Conservation (phyloP, 2,888 invertebrate genomes). For the Chrysotoxum bicinctum region DNA sequence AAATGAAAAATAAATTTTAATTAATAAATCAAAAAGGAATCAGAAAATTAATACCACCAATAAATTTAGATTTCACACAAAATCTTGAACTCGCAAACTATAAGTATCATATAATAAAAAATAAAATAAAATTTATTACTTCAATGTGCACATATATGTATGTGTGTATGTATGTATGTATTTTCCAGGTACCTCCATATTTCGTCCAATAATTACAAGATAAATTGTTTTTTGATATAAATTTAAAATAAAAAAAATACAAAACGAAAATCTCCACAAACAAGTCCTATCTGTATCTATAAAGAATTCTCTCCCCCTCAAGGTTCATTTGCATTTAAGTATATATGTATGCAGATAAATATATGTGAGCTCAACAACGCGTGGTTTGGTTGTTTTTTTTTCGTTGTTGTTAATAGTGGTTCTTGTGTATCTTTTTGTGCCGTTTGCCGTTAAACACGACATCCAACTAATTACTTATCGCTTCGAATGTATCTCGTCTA, state of each 20-base stretch:
- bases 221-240: slow-evolving; percentile 67
- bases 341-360: neutral
- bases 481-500: slow-evolving; percentile 71
- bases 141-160: slow-evolving; percentile 22
- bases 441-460: slow-evolving; percentile 69
- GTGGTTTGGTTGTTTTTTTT: neutral
- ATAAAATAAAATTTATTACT: slow-evolving; percentile 38
- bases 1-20: slow-evolving; percentile 39
- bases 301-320: slow-evolving; percentile 70
- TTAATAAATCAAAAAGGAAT: slow-evolving; percentile 28
- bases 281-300: slow-evolving; percentile 27
- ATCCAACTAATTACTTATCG: slow-evolving; percentile 73
- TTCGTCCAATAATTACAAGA: slow-evolving; percentile 64
- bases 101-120: slow-evolving; percentile 54
- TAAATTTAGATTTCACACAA: slow-evolving; percentile 46
- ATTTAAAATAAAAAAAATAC: slow-evolving; percentile 33
- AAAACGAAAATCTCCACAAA: neutral
- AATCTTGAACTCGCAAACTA: slow-evolving; percentile 1
- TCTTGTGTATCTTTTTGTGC: slow-evolving; percentile 41
- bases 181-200: neutral
- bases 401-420: slow-evolving; percentile 5
- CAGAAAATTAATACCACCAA: slow-evolving; percentile 50
- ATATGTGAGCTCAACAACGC: slow-evolving; percentile 1
- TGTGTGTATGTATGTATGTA: neutral
- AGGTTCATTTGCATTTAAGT: slow-evolving; percentile 61